Base-by-base conservation (phyloP, 2,888 invertebrate species). In the Caenorhabditis japonica region DNA sequence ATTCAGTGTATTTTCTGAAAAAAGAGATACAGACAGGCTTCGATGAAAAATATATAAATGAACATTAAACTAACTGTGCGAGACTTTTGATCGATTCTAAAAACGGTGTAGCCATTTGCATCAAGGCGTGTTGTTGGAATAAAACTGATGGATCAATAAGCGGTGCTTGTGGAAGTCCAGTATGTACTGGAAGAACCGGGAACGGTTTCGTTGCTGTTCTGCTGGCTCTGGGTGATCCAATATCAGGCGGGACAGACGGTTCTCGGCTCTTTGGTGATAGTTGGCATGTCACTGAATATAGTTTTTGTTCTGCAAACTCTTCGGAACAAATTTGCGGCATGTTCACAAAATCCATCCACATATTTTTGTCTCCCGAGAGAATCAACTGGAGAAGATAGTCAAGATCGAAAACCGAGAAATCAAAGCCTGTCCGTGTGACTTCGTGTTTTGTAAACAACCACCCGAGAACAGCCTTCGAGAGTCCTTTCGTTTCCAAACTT, bases 351-450 rank as follows among this genome's bases (percentile, higher is more conserved):
- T 86, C 85, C 34, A 78, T 38, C 86, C 86, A 86, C 10, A 76
- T 51, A 19, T 71, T 77, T 69, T 68, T 61, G 30, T 82, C 81
- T 3, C 76, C 76, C 13, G 81, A 62, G 8, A 84, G 52, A 33
- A 83, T 77, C 55, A 84, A 68, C 49, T 86, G 86, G 13, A 86
- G 75, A 19, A 86, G 75, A 49, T 84, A 85, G 60, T 86, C 86
- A 23, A 85, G 53, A 17, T 80, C 78, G 47, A 86, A 75, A 10
- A 75, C 61, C 15, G 78, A 68, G 39, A 79, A 85, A 34, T 82
- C 75, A 68, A 80, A 83, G 8, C 77, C 71, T 15, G 51, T 73
- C 25, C 72, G 33, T 0, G 72, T 76, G 27, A 80, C 76, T 41
- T 80, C 76, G 10, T 72, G 68, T 33, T 66, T 58, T 7, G 69